A percentile compares a stretch with the other conserved stretches of the same genome.
Conservation (phyloP, 1,140 invertebrate genomes). For the Spodoptera frugiperda region DNA sequence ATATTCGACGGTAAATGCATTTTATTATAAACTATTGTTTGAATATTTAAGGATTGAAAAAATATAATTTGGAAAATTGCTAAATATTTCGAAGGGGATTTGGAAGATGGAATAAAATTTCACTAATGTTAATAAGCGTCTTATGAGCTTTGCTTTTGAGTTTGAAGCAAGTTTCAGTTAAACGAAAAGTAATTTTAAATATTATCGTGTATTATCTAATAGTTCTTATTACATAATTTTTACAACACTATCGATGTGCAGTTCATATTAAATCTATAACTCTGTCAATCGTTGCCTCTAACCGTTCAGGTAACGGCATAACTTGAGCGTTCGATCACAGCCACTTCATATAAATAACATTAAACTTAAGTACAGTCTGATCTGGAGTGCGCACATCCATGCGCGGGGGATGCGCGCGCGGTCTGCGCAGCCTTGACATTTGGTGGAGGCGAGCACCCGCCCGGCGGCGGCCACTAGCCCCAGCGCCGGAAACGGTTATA, state of each 20-base stretch:
- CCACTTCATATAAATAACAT: constrained; percentile 75
- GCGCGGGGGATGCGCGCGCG: constrained; percentile 64
- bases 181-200: constrained; percentile 22
- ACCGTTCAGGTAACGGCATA: constrained; percentile 61
- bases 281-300: constrained; percentile 67
- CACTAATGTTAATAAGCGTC: no score
- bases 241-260: constrained; percentile 17
- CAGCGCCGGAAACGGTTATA: constrained; percentile 79
- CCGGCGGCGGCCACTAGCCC: constrained; percentile 72
- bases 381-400: constrained; percentile 50
- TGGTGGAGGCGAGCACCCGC: constrained; percentile 53
- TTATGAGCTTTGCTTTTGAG: no score
- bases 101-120: neutral
- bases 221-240: constrained; percentile 22
- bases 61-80: neutral
- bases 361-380: constrained; percentile 63
- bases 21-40: neutral
- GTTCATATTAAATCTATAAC: constrained; percentile 46
- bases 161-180: neutral
- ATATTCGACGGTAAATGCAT: neutral
- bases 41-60: neutral
- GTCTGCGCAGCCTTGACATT: constrained; percentile 81
- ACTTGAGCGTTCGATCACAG: constrained; percentile 77
- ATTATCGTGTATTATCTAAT: constrained; percentile 31
- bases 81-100: neutral